Conservation (phyloP, 1,140 invertebrate species). For the Drosophila bocqueti region DNA sequence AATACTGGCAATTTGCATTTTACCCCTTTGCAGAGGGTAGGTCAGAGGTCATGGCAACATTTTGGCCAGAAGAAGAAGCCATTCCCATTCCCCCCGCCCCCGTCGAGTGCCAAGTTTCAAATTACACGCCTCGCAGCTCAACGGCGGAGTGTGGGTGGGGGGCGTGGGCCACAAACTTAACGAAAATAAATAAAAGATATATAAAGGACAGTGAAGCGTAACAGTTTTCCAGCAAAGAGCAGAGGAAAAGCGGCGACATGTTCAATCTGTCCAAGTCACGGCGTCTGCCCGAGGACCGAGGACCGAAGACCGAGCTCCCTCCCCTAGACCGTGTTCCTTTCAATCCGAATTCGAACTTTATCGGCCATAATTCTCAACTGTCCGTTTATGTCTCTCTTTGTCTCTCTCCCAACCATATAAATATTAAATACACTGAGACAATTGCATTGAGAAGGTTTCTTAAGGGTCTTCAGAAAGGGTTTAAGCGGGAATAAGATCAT, state of each 20-base stretch:
- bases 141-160: not conserved
- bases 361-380: slow-evolving; percentile 75
- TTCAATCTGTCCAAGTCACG: slow-evolving; percentile 76
- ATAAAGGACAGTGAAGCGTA: slow-evolving; percentile 68
- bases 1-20: slow-evolving; percentile 26
- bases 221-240: slow-evolving; percentile 50
- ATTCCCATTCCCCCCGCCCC: not conserved
- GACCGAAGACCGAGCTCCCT: too few species aligned
- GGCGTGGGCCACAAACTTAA: slow-evolving; percentile 30
- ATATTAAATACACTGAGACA: slow-evolving; percentile 21
- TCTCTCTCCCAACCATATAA: slow-evolving; percentile 1
- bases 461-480: not conserved
- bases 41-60: slow-evolving; percentile 14
- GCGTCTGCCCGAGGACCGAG: slow-evolving; percentile 39
- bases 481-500: not conserved
- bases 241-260: slow-evolving; percentile 50
- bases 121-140: slow-evolving; percentile 69
- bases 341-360: slow-evolving; percentile 35
- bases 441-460: not conserved
- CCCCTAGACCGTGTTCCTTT: slow-evolving; percentile 13
- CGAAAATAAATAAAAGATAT: slow-evolving; percentile 60
- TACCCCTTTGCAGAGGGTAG: not conserved
- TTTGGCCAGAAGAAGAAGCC: slow-evolving; percentile 1
- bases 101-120: slow-evolving; percentile 72
- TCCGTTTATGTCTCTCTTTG: slow-evolving; percentile 66